These are phyloP conservation scores for Chlorodrepanis virens DNA, from an alignment of 2,113 vertebrate species.

Conservation along the genomic window DNA sequence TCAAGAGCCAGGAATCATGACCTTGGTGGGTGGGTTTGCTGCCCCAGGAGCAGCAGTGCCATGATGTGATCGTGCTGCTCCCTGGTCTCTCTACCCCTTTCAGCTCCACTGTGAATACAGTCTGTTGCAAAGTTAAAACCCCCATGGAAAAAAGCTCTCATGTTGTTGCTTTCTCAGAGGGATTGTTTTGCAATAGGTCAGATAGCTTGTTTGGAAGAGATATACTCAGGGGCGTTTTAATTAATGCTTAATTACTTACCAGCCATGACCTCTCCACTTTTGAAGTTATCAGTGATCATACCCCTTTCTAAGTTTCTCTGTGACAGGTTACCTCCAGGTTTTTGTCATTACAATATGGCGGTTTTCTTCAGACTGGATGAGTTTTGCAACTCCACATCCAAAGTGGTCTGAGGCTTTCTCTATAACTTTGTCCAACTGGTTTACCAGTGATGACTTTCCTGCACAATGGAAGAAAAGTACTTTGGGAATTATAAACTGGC, in stretches of 20 bases:
- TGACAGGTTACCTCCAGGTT: background rate
- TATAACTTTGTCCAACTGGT: background rate
- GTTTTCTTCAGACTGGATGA: background rate
- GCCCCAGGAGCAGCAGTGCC: background rate
- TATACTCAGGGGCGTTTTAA: background rate
- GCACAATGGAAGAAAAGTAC: background rate
- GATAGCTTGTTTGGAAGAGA: background rate
- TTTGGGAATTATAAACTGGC: background rate
- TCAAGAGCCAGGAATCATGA: background rate
- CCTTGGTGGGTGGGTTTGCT: background rate
- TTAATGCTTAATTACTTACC: background rate
- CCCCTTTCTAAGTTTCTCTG: background rate
- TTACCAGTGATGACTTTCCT: background rate
- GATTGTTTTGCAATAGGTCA: background rate
- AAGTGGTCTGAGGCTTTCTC: background rate
- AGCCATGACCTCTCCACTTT: background rate
- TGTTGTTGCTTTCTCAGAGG: fast-evolving
- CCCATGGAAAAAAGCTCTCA: background rate
- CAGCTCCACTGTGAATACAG: background rate
- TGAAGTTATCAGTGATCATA: background rate
- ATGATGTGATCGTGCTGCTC: background rate
- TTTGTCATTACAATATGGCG: background rate
- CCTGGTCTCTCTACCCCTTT: background rate
- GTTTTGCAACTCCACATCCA: background rate
- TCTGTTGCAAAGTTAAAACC: background rate